Evolutionary conservation across 1,140 invertebrate species (phyloP), one percentile per base, ranked within the genome.

Genomic region (Tetramorium simillimum): DNA sequence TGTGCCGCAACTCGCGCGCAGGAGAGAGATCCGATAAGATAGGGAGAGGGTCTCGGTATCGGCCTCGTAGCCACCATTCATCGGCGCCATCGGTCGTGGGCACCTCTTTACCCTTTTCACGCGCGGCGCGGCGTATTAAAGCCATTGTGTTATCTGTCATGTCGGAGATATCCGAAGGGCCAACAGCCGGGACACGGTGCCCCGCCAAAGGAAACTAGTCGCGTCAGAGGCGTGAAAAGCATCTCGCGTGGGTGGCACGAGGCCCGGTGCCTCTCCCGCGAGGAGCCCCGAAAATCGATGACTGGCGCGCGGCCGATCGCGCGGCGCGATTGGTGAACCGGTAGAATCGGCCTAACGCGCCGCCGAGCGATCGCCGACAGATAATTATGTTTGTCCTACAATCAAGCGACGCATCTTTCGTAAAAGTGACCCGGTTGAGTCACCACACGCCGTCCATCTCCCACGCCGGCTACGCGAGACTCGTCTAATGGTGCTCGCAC

Each of bases 121-220:
- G 85, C 89, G 85, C 89, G 85, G 88, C 63, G 84, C 89, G 88
- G 91, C 87, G 86, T 93, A 93, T 93, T 93, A 93, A 92, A 93
- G 92, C 92, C 92, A 93, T 93, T 93, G 93, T 93, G 88, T 92
- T 93, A 92, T 93, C 92, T 92, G 92, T 92, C 92, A 93, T 88
- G 91, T 89, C 65, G 87, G 88, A 90, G 92, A 93, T 93, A 93
- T 91, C 92, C 91, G 65, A 93, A 90, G 92, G 91, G 89, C 92
- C 92, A 93, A 93, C 91, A 93, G 75, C 77, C 80, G 46, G 75
- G 75, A 87, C 91, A 84, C 58, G 78, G 88, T 73, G 80, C 87
- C 80, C 81, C 88, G 86, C 77, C 91, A 92, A 93, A 93, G 92
- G 75, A 92, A 67, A 92, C 91, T 91, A 89, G 92, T 91, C 92